phyloP scores from a whole-genome alignment of 2,113 vertebrate species.

The human region GRCh38 chr6:94688501-94689000 shows the following conservation, averaged over 20 bases:
- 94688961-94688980: slow-evolving; percentile 61
- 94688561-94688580: background rate
- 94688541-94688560: background rate
- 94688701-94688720: background rate
- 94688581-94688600: background rate
- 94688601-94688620: background rate
- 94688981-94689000: slow-evolving; percentile 50
- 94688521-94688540: background rate
- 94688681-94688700: background rate
- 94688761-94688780: slow-evolving; percentile 11
- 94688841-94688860: background rate
- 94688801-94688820: background rate
- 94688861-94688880: background rate
- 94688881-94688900: slow-evolving; percentile 37
- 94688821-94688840: slow-evolving; percentile 5
- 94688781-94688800: background rate
- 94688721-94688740: background rate
- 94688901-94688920: slow-evolving; percentile 62
- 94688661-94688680: background rate
- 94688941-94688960: slow-evolving; percentile 48
- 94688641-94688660: background rate
- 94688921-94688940: slow-evolving; percentile 14
- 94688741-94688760: background rate
- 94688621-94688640: background rate
- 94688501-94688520: background rate